These are phyloP conservation scores for Mormyrops boulengeri DNA, from an alignment of 2,797 vertebrate genomes.

Conservation along the genomic window DNA sequence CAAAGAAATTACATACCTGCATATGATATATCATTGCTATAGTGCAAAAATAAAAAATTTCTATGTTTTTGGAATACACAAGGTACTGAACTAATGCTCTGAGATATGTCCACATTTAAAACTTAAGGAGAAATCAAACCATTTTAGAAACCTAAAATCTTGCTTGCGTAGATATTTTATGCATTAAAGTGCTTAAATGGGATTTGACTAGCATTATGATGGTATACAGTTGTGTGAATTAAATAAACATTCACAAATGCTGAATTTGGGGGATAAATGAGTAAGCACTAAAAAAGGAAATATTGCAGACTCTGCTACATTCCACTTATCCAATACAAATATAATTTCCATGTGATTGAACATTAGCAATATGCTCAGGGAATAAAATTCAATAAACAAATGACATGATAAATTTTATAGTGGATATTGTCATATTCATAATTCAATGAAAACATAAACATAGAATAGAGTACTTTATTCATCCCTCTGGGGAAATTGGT, in stretches of 20 bases:
- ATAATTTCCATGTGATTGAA: not conserved
- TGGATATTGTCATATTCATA: slow-evolving; percentile 3
- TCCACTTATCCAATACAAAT: slow-evolving; percentile 9
- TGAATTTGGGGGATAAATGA: not conserved
- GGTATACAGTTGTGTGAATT: not conserved
- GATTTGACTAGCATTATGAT: not conserved
- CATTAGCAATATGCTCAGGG: not conserved
- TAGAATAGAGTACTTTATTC: not conserved
- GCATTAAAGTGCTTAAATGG: not conserved
- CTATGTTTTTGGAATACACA: not conserved
- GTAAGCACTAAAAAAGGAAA: not conserved
- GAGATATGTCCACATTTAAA: not conserved
- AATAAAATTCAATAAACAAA: slow-evolving; percentile 2
- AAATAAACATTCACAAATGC: not conserved
- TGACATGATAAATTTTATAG: not conserved
- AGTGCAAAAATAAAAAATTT: not conserved
- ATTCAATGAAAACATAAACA: not conserved
- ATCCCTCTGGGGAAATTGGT: not conserved
- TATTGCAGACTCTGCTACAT: not conserved
- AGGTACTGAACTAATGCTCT: not conserved
- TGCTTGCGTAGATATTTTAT: not conserved
- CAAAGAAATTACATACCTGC: not conserved
- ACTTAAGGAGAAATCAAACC: not conserved
- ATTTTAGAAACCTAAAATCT: not conserved
- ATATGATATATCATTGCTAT: not conserved